A percentile compares a stretch with the other conserved stretches of the same genome.
These are phyloP conservation scores for Napeogenes inachia DNA, from an alignment of 2,888 invertebrate genomes.

Conservation along the genomic window DNA sequence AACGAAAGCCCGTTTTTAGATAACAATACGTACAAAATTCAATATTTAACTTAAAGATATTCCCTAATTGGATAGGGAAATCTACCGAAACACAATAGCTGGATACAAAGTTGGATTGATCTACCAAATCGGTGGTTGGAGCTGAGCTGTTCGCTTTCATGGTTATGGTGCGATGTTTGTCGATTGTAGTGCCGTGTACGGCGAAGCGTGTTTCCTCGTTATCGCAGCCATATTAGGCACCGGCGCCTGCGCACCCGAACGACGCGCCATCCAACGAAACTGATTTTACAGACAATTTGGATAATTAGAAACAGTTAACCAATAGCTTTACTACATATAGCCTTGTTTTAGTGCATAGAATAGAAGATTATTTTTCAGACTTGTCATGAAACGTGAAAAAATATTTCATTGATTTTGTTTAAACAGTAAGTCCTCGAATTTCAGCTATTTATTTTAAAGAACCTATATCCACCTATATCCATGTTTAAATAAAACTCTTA, in stretches of 20 bases:
- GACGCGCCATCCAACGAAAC: neutral
- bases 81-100: conserved; percentile 10
- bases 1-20: neutral
- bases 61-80: neutral
- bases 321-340: neutral
- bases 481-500: neutral
- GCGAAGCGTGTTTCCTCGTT: conserved; percentile 36
- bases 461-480: neutral
- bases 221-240: conserved; percentile 40
- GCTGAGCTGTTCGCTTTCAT: conserved; percentile 5
- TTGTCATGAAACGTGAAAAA: neutral
- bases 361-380: neutral
- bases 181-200: conserved; percentile 36
- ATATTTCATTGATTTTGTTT: neutral
- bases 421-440: neutral
- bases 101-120: conserved; percentile 18
- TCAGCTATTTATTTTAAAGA: neutral
- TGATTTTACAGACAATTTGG: conserved; percentile 12
- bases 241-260: conserved; percentile 29
- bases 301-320: conserved; percentile 21
- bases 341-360: neutral
- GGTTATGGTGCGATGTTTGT: conserved; percentile 19
- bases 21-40: neutral
- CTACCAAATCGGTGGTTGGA: conserved; percentile 6
- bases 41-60: neutral